phyloP scores from a whole-genome alignment of 2,113 vertebrate species.

The Leptocoma aspasia region DNA sequence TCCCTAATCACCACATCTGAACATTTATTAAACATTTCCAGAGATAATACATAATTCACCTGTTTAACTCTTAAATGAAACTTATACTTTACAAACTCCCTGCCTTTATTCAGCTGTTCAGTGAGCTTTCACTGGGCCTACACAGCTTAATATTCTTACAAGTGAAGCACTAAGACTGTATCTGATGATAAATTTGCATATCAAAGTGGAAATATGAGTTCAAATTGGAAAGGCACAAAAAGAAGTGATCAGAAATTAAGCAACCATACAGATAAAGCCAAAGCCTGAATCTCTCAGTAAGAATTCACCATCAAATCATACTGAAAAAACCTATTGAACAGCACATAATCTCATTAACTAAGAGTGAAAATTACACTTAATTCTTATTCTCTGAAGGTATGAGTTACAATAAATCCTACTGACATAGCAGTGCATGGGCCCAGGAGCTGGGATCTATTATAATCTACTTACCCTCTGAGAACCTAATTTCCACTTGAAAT shows the following conservation, averaged over 20 bases:
- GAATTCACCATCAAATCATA: not conserved
- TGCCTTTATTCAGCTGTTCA: not conserved
- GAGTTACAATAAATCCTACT: constrained; percentile 8
- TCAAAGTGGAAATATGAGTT: not conserved
- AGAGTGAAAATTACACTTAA: constrained; percentile 15
- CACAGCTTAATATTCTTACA: not conserved
- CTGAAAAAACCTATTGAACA: not conserved
- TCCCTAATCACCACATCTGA: not conserved
- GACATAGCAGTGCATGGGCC: not conserved
- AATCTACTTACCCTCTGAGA: constrained; percentile 38
- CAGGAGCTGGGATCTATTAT: constrained; percentile 5
- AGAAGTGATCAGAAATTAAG: not conserved
- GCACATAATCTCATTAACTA: constrained; percentile 28
- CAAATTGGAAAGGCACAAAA: not conserved
- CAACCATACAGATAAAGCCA: not conserved
- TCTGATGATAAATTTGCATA: not conserved
- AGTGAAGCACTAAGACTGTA: not conserved
- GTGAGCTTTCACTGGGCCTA: not conserved
- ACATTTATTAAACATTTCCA: not conserved
- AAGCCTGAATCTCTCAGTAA: not conserved
- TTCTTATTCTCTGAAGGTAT: constrained; percentile 35
- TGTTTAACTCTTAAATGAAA: not conserved
- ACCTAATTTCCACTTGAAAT: constrained; percentile 35
- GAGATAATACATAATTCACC: not conserved
- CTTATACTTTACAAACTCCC: not conserved